Evolutionary conservation across 2,888 invertebrate species (phyloP).

Genomic region (Hirtodrosophila confusa): DNA sequence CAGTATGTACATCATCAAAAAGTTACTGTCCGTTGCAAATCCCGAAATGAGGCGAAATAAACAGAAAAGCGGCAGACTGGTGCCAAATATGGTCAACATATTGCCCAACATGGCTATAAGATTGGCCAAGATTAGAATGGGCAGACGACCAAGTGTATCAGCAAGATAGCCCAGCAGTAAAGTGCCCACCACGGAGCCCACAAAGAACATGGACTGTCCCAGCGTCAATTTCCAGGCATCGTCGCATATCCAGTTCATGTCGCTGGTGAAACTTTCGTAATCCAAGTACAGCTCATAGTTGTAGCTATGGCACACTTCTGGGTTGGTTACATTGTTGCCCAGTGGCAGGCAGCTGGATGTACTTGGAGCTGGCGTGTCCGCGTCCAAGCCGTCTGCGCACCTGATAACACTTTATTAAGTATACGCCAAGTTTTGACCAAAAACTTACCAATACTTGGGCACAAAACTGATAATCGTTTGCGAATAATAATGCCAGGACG

Average conservation of each 20-base stretch:
- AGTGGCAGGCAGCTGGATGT: slow-evolving; percentile 64
- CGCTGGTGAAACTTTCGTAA: slow-evolving; percentile 86
- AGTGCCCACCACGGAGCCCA: slow-evolving; percentile 86
- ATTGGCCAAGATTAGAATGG: slow-evolving; percentile 85
- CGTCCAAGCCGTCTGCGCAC: slow-evolving; percentile 65
- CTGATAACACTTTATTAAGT: slow-evolving; percentile 39
- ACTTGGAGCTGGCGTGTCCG: slow-evolving; percentile 1
- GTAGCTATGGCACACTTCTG: slow-evolving; percentile 84
- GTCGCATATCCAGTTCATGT: slow-evolving; percentile 87
- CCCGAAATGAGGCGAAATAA: slow-evolving; percentile 86
- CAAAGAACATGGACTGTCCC: slow-evolving; percentile 87
- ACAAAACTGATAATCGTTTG: slow-evolving; percentile 86
- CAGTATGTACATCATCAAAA: slow-evolving; percentile 87
- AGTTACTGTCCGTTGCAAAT: slow-evolving; percentile 86
- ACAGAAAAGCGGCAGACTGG: slow-evolving; percentile 84
- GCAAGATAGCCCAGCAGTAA: slow-evolving; percentile 86
- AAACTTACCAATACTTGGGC: slow-evolving; percentile 84
- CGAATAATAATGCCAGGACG: slow-evolving; percentile 86
- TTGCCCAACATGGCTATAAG: slow-evolving; percentile 86
- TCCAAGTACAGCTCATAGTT: slow-evolving; percentile 86
- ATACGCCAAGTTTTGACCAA: neutral
- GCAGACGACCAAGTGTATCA: slow-evolving; percentile 86
- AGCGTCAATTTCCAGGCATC: slow-evolving; percentile 86
- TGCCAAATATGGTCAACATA: slow-evolving; percentile 85
- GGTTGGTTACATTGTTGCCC: slow-evolving; percentile 21